A percentile compares a stretch with the other conserved stretches of the same genome.
These are phyloP conservation scores for Xiphophorus couchianus DNA, from an alignment of 2,113 vertebrate genomes.

Conservation along the genomic window DNA sequence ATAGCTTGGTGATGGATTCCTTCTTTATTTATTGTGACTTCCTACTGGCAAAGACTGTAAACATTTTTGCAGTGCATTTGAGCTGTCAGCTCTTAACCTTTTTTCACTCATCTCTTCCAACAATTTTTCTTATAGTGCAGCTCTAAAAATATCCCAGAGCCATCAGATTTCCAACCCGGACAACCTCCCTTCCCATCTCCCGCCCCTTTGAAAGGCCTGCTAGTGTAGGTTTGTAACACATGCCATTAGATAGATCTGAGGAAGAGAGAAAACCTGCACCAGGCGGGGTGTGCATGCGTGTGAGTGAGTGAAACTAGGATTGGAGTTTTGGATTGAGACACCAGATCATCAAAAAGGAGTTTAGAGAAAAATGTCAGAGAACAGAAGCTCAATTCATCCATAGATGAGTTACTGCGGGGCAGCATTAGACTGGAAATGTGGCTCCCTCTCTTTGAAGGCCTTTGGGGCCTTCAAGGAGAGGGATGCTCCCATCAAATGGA, in stretches of 20 bases:
- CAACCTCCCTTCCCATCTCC: neutral
- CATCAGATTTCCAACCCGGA: slow-evolving; percentile 54
- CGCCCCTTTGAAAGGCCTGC: slow-evolving; percentile 23
- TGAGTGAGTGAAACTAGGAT: slow-evolving; percentile 12
- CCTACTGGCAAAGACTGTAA: slow-evolving; percentile 53
- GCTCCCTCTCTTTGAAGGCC: slow-evolving; percentile 2
- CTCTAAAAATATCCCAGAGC: slow-evolving; percentile 77
- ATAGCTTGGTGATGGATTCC: slow-evolving; percentile 72
- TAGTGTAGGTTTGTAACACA: slow-evolving; percentile 47
- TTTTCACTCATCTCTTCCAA: slow-evolving; percentile 26
- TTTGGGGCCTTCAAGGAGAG: slow-evolving; percentile 10
- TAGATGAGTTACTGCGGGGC: slow-evolving; percentile 33
- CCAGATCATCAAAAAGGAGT: slow-evolving; percentile 59
- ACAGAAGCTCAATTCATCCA: slow-evolving; percentile 40
- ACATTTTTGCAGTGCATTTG: slow-evolving; percentile 67
- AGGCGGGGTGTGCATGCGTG: slow-evolving; percentile 14
- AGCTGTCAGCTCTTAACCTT: slow-evolving; percentile 54
- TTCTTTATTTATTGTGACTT: slow-evolving; percentile 72
- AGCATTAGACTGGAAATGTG: slow-evolving; percentile 30
- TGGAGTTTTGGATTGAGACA: slow-evolving; percentile 43
- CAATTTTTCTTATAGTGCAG: slow-evolving; percentile 59
- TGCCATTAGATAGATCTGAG: slow-evolving; percentile 62
- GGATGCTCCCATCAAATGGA: slow-evolving; percentile 31
- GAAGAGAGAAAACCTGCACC: slow-evolving; percentile 59
- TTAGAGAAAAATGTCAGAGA: slow-evolving; percentile 62